Base-by-base conservation (phyloP, 2,888 invertebrate species). In the Ypsolopha scabrella region DNA sequence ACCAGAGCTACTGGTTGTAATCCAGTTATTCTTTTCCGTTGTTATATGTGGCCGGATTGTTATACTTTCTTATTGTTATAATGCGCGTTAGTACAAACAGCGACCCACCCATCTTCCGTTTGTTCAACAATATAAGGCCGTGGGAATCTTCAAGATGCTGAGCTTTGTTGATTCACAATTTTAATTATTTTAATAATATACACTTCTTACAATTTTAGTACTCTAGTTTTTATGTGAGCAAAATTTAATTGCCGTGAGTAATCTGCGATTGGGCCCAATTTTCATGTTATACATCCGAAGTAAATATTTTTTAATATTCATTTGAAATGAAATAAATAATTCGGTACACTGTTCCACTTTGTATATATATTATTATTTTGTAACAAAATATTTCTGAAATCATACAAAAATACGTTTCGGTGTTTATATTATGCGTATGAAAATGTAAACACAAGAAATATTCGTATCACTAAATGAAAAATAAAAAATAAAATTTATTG, bases 111-210 rank as follows among this genome's bases (percentile, higher is more conserved):
- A 37, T 43, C 47, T 48, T 52, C 52, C 41, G 45, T 48, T 48
- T 52, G 33, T 43, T 52, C 24, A 51, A 51, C 51, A 51, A 51
- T 41, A 51, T 51, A 38, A 46, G 51, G 51, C 51, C 51, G 51
- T 51, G 51, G 38, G 51, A 51, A 34, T 24, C 24, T 24, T 24
- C 24, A 24, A 24, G 24, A 24, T n/a, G 43, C 33, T n/a, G 6
- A 13, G 11, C 45, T 46, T 51, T 46, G 51, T 45, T 7, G 24
- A 39, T 41, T 11, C 24, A 35, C 34, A 10, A 39, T 49, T 49
- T 49, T 49, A 36, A 47, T 47, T 37, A 47, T 37, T 47, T 14
- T 43, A 43, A 43, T 43, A 43, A 36, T 33, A 43, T 47, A 36
- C 47, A 24, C 35, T 36, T 6, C 46, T 10, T 35, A 7, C 10